Evolutionary conservation across 1,140 invertebrate genomes (phyloP).

Genomic region (Anastrepha obliqua): DNA sequence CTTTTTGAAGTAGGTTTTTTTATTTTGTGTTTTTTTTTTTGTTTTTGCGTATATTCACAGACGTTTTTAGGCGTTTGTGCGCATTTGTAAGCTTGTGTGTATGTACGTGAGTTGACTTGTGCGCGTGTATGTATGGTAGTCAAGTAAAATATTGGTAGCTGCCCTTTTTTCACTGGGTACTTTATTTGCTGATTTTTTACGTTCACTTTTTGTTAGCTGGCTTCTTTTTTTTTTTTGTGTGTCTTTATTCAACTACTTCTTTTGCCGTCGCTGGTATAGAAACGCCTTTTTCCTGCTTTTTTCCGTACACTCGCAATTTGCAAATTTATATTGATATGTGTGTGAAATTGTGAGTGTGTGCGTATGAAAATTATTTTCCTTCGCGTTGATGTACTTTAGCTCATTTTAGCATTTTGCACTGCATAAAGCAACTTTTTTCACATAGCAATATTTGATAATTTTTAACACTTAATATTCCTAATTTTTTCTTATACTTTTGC

Average conservation of each 20-base stretch:
- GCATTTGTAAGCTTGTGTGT: background rate
- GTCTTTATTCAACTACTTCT: background rate
- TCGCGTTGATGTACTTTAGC: background rate
- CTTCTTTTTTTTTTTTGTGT: background rate
- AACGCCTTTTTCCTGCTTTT: slow-evolving; percentile 18
- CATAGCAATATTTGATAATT: background rate
- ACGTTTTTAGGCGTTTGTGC: slow-evolving; percentile 55
- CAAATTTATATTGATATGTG: slow-evolving; percentile 29
- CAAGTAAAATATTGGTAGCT: background rate
- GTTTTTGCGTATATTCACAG: background rate
- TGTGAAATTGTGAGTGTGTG: slow-evolving; percentile 20
- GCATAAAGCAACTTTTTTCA: background rate
- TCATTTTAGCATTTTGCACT: slow-evolving; percentile 48
- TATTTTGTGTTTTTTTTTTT: background rate
- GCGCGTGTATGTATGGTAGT: background rate
- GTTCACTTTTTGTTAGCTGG: background rate
- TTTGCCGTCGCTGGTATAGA: background rate
- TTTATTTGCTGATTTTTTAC: background rate
- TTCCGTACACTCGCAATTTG: background rate
- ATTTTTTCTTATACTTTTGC: slow-evolving; percentile 28
- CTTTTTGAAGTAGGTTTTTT: background rate
- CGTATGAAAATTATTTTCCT: background rate
- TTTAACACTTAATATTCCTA: background rate
- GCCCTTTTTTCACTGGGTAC: background rate
- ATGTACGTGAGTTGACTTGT: background rate